phyloP scores from a whole-genome alignment of 2,888 invertebrate species.

The Ormyrus nitidulus region DNA sequence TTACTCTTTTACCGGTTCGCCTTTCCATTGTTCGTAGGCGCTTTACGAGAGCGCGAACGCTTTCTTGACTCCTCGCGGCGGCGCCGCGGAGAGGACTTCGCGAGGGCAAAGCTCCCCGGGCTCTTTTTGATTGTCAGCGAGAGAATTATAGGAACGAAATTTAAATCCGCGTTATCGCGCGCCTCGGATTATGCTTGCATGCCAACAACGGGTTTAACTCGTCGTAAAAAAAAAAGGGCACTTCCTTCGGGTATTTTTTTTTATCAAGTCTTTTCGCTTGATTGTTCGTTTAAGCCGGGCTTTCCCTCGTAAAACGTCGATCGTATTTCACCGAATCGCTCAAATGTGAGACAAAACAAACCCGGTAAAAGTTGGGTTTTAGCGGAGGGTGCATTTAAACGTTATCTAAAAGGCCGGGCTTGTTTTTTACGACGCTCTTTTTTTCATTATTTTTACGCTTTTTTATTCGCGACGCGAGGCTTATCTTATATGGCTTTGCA shows the following conservation, averaged over 20 bases:
- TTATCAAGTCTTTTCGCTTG: slow-evolving; percentile 13
- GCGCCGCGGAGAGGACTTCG: neutral
- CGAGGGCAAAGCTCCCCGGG: neutral
- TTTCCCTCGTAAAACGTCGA: slow-evolving; percentile 27
- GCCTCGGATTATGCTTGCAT: too few species aligned
- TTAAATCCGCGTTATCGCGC: too few species aligned
- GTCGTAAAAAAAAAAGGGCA: too few species aligned
- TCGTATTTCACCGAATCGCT: slow-evolving; percentile 36
- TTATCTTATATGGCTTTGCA: too few species aligned
- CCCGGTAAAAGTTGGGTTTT: neutral
- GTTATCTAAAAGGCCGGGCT: neutral
- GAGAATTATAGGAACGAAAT: too few species aligned
- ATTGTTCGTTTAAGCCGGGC: too few species aligned
- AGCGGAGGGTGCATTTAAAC: slow-evolving; percentile 12
- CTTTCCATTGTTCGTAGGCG: neutral
- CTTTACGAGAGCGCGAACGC: too few species aligned
- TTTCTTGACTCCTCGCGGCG: neutral
- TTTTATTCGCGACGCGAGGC: too few species aligned
- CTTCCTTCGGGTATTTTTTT: slow-evolving; percentile 2
- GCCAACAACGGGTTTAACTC: too few species aligned
- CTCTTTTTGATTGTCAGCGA: too few species aligned
- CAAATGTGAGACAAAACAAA: slow-evolving; percentile 26
- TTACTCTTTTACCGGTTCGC: slow-evolving; percentile 1
- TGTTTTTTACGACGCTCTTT: slow-evolving; percentile 16
- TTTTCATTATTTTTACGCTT: too few species aligned